Conservation (phyloP, 2,888 invertebrate genomes). For the Heteromurus nitidus region DNA sequence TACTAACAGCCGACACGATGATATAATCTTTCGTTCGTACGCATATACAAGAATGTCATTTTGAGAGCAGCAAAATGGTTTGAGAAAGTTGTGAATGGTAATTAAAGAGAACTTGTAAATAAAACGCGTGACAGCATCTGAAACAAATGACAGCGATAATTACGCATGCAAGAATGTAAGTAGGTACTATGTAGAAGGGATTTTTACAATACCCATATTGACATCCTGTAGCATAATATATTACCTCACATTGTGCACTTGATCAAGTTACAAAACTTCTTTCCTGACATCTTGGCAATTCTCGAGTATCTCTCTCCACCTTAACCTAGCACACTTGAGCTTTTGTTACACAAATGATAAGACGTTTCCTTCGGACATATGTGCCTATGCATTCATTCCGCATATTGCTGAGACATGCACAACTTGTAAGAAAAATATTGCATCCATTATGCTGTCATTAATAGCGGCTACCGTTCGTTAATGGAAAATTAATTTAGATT, state of each 20-base stretch:
- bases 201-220: no score
- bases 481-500: conserved; percentile 63
- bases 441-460: conserved; percentile 46
- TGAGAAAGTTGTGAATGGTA: conserved; percentile 62
- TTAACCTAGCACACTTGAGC: conserved; percentile 11
- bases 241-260: conserved; percentile 1
- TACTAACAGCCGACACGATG: background rate
- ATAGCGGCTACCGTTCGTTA: conserved; percentile 52
- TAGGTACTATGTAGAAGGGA: background rate
- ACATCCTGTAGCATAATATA: conserved; percentile 11
- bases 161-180: conserved; percentile 1
- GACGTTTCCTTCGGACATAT: background rate
- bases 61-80: conserved; percentile 3
- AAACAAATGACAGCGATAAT: conserved; percentile 16
- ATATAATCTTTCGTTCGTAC: no score
- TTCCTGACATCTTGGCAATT: conserved; percentile 9
- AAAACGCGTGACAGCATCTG: conserved; percentile 47
- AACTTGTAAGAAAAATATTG: conserved; percentile 33
- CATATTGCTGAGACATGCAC: conserved; percentile 29
- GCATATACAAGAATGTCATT: background rate
- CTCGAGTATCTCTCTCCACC: conserved; percentile 32
- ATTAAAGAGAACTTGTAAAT: conserved; percentile 59
- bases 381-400: background rate
- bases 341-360: background rate
- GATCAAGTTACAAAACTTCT: conserved; percentile 8